Evolutionary conservation across 2,797 vertebrate species (phyloP).

Genomic region (Paedocypris micromegethes): DNA sequence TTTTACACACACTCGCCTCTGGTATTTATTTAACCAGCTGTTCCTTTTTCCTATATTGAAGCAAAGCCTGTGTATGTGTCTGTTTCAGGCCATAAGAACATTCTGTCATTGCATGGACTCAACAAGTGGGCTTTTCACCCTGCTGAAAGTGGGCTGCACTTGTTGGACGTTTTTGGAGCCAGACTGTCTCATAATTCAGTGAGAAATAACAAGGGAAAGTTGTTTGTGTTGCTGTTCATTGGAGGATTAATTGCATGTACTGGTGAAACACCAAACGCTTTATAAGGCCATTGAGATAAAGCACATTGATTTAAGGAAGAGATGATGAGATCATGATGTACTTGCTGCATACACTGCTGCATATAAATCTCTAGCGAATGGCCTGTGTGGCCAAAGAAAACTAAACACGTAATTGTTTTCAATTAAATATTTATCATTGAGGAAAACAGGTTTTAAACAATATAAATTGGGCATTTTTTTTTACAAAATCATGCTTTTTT

Average conservation of each 20-base stretch:
- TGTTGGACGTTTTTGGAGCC: constrained; percentile 55
- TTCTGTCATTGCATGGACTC: constrained; percentile 56
- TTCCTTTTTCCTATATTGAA: constrained; percentile 71
- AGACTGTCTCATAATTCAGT: constrained; percentile 63
- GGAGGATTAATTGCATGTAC: constrained; percentile 18
- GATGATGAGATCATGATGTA: not conserved
- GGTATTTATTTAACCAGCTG: constrained; percentile 79
- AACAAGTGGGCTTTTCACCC: constrained; percentile 58
- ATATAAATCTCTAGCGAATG: not conserved
- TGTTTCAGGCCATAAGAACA: constrained; percentile 52
- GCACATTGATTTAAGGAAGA: constrained; percentile 8
- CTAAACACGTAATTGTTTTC: no score
- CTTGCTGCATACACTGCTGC: not conserved
- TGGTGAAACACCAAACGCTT: constrained; percentile 21
- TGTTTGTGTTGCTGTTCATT: constrained; percentile 35
- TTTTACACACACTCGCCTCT: constrained; percentile 59
- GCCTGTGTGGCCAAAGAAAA: no score
- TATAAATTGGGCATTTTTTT: no score
- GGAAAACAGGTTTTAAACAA: no score
- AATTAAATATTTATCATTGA: no score
- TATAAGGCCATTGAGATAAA: constrained; percentile 8
- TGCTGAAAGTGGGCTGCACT: constrained; percentile 51
- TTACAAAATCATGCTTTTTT: no score
- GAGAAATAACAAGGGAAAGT: constrained; percentile 31
- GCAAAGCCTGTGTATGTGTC: constrained; percentile 56